Evolutionary conservation across 2,797 vertebrate genomes (phyloP), one percentile per base, ranked within the genome.

Genomic region (Pyrrhura leucotis): DNA sequence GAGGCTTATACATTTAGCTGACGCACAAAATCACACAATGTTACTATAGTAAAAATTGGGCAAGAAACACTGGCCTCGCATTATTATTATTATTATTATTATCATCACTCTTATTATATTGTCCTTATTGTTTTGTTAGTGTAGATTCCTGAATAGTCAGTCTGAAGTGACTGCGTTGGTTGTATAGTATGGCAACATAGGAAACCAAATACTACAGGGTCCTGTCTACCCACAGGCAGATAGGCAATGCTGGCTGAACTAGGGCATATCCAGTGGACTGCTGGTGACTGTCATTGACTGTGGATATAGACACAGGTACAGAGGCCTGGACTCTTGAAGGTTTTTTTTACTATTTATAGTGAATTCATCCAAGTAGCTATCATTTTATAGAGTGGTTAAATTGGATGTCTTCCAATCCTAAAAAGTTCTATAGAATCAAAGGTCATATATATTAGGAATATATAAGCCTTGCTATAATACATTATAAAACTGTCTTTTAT

Each of bases 381-480:
- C 9, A 0, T 63, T 51, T 37, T 14, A 10, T 9, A 7, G 63
- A 40, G 6, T 16, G 21, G 8, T 53, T 67, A 14, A 51, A 58
- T 16, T 59, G 61, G 9, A 4, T 48, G 8, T 42, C 22, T 89
- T 66, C 31, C 2, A 0, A n/a, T 37, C n/a, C 50, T 29, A 5
- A 28, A 74, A 72, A 26, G 10, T 16, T 25, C 19, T 23, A 10
- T 29, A 51, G n/a, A 47, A 7, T 82, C 37, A 12, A 14, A 25
- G 65, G 25, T 4, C 37, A 12, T 23, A 2, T 28, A 25, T 71
- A 51, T 44, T 5, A 14, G 40, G 22, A 35, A 39, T 50, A 9
- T 26, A 1, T 14, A 31, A 69, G 17, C 19, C 13, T 74, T 18
- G 9, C 14, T 37, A 1, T 0, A 15, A 28, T 5, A 22, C 3